A percentile compares a stretch with the other conserved stretches of the same genome.
Evolutionary conservation across 2,797 vertebrate species (phyloP).

Genomic region (Microtus agrestis): DNA sequence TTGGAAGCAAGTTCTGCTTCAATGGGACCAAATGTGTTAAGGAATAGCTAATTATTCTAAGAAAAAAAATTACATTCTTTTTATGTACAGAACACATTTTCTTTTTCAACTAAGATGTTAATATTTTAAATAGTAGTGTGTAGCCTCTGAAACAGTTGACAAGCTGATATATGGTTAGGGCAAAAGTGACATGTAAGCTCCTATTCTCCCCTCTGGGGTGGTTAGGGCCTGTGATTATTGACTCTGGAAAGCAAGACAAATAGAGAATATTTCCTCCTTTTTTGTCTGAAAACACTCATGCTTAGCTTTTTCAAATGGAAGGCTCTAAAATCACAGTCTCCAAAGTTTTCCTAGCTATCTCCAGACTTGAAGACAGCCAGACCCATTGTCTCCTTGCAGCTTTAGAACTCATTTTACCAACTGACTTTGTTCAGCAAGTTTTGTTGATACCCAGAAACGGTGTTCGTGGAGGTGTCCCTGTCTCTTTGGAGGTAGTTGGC

Average conservation of each 20-base stretch:
- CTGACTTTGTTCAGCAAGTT: conserved; percentile 86
- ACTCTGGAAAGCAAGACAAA: not conserved
- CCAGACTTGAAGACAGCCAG: conserved; percentile 90
- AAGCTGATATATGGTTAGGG: not conserved
- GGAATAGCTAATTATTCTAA: not conserved
- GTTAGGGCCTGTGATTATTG: not conserved
- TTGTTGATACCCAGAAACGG: conserved; percentile 85
- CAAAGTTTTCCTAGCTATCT: conserved; percentile 92
- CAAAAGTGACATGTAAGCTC: not conserved
- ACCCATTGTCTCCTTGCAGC: conserved; percentile 93
- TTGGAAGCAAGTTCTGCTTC: not conserved
- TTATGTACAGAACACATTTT: not conserved
- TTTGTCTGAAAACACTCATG: conserved; percentile 90
- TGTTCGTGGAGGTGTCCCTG: conserved; percentile 76
- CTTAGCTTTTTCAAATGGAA: conserved; percentile 95
- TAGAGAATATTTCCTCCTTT: conserved; percentile 70
- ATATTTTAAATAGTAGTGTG: not conserved
- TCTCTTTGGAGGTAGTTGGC: conserved; percentile 83
- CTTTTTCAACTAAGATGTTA: not conserved
- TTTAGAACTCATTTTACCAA: conserved; percentile 88
- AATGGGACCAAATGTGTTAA: not conserved
- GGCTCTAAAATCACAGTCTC: conserved; percentile 90
- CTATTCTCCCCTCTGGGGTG: not conserved
- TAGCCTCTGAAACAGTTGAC: not conserved
- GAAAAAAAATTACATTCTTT: not conserved